Base-by-base conservation (phyloP, 2,797 vertebrate genomes). In the Taeniopygia guttata region DNA sequence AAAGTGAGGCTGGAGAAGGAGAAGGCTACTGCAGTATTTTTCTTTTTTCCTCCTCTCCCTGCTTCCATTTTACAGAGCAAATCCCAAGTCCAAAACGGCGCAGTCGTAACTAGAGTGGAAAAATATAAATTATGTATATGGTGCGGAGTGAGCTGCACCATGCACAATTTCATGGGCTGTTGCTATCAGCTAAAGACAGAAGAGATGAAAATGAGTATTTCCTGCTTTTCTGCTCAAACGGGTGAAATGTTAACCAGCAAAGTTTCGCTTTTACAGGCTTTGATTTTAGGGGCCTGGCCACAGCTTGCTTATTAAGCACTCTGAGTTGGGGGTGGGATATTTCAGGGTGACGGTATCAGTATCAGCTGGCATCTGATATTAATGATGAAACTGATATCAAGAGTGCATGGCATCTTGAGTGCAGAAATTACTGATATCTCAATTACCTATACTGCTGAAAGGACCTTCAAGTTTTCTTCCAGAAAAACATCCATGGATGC, bases 341-440 rank as follows among this genome's bases (percentile, higher is more conserved):
- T 97, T 97, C 97, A 97, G 96, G 95, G 92, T 87, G 95, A 84
- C 77, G 48, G 38, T 72, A 90, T 87, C 86, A 93, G 67, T 93
- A 97, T 97, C 96, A 96, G 74, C 86, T 72, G 36, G 54, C 80
- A 94, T 88, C 92, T 94, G 88, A 70, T 84, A 76, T 64, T 88
- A 95, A 70, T 43, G 36, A 89, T 66, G 84, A 95, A 95, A 84
- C 38, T 56, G 93, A 94, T 45, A 34, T 46, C 16, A 15, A 77
- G 91, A 11, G 7, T 40, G 51, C 34, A 26, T 56, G 76, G 74
- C 67, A 93, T 72, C 63, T 81, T 82, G 69, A 42, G 54, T 90
- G 93, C 80, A 88, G 81, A 58, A 91, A 72, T 73, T 73, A 69
- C 63, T 94, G 78, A 84, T 93, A 82, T 90, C 95, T 93, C 76